phyloP scores from a whole-genome alignment of 2,113 vertebrate genomes.

The Lagopus muta region DNA sequence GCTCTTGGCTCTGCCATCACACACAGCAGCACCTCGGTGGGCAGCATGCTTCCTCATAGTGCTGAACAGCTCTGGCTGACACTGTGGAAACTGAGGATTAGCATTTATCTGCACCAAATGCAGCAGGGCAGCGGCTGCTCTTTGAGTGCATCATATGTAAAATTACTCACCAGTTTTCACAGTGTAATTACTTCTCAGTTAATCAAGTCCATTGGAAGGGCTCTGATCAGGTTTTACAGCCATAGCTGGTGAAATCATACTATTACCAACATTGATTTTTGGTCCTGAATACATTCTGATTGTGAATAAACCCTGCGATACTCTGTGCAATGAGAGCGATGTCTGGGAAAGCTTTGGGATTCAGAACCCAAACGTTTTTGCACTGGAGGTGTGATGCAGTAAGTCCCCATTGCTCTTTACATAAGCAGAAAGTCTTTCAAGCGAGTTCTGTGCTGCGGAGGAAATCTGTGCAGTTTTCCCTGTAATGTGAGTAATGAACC shows the following conservation, averaged over 20 bases:
- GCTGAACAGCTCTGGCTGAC: neutral
- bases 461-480: constrained; percentile 54
- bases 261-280: neutral
- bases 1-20: constrained; percentile 2
- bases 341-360: constrained; percentile 19
- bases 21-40: neutral
- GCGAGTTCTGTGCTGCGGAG: constrained; percentile 13
- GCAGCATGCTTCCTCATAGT: neutral
- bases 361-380: neutral
- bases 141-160: neutral
- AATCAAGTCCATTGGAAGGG: neutral
- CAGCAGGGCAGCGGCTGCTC: fast-evolving
- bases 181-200: constrained; percentile 1
- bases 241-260: neutral
- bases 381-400: neutral
- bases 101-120: neutral
- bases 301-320: neutral
- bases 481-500: constrained; percentile 63
- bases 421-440: constrained; percentile 29
- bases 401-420: neutral
- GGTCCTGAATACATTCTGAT: neutral
- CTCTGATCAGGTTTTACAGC: neutral
- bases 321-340: neutral
- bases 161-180: constrained; percentile 15
- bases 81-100: neutral